phyloP scores from a whole-genome alignment of 2,113 vertebrate species.

The Chaenocephalus aceratus region DNA sequence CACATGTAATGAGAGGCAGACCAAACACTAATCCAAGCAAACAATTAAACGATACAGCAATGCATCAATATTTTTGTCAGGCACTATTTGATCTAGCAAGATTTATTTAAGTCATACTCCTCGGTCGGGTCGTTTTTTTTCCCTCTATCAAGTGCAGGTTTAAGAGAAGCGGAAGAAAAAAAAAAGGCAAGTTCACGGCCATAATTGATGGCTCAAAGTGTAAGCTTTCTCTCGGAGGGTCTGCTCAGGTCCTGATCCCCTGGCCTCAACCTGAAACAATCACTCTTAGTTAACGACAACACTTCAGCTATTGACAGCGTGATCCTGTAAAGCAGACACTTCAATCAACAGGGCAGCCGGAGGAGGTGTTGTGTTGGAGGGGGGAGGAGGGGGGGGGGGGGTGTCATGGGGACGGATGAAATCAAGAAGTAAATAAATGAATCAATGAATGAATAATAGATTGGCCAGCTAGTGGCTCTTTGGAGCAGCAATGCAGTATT shows the following conservation, averaged over 20 bases:
- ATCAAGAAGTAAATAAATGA: constrained; percentile 88
- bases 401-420: constrained; percentile 80
- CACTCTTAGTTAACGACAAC: constrained; percentile 84
- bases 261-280: constrained; percentile 80
- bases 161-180: constrained; percentile 23
- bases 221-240: constrained; percentile 75
- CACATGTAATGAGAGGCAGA: constrained; percentile 56
- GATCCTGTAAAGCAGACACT: constrained; percentile 85
- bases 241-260: constrained; percentile 79
- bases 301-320: constrained; percentile 84
- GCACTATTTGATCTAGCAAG: constrained; percentile 22
- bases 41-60: constrained; percentile 11
- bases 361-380: constrained; percentile 78
- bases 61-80: constrained; percentile 33
- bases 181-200: constrained; percentile 52
- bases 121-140: not conserved
- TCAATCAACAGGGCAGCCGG: constrained; percentile 82
- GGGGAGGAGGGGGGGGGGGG: constrained; percentile 46
- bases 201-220: constrained; percentile 75
- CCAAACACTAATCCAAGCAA: constrained; percentile 42
- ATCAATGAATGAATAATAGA: constrained; percentile 89
- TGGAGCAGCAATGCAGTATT: constrained; percentile 86
- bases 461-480: constrained; percentile 83
- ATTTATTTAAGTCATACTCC: constrained; percentile 8
- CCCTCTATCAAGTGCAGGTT: constrained; percentile 29